Evolutionary conservation across 2,888 invertebrate species (phyloP), one percentile per base, ranked within the genome.

Genomic region (Dorcus hopei): DNA sequence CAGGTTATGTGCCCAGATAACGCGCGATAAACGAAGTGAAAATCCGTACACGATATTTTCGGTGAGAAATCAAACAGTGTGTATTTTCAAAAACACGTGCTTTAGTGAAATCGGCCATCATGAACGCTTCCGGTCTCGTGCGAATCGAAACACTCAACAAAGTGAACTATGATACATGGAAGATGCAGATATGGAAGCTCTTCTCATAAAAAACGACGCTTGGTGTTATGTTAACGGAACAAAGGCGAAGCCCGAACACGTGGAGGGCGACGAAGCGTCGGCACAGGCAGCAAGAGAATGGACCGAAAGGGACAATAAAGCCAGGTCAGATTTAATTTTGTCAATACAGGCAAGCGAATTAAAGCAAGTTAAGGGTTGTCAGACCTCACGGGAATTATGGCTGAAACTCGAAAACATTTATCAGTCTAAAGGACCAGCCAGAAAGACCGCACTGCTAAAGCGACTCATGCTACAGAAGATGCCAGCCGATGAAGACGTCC

Each of bases 361-460:
- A 19, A 19, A 19, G 0, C 19, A 19, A 19, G 19, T 19, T 19
- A 19, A 19, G 3, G 57, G 63, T 26, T 75, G 70, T 55, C 33
- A 38, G 0, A 73, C 72, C 1, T 66, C 75, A 2, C 65, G 66
- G 3, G 69, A 70, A 8, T 61, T 76, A 16, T 79, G 77, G 78
- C 11, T 61, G 3, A 76, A 68, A 56, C 63, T 79, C 14, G 60
- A 74, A 49, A 33, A 50, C 3, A 73, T 72, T 11, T 74, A 74
- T 48, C 69, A 74, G 59, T 77, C 75, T 9, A 68, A 65, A 41
- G 75, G 19, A 3, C 19, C 19, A 3, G 19, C 19, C 75, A 0
- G 72, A 26, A 78, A 78, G 57, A 76, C 76, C 0, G 75, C 72
- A 2, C 57, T 78, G 5, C 57, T 79, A 9, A 78, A 78, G 52